Evolutionary conservation across 2,113 vertebrate species (phyloP).

Genomic region (Lasiurus borealis): DNA sequence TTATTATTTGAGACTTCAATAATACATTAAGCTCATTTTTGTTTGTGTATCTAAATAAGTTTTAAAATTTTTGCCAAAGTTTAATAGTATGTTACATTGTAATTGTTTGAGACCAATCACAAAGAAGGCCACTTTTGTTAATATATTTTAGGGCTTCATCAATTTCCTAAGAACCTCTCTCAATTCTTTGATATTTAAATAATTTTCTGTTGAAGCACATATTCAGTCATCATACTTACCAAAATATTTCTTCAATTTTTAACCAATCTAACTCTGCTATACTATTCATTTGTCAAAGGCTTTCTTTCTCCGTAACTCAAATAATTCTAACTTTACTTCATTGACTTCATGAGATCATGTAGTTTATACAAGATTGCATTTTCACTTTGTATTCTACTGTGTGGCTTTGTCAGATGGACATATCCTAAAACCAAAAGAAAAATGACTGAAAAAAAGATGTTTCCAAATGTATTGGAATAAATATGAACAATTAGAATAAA

Average conservation of each 20-base stretch:
- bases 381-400: not conserved
- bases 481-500: not conserved
- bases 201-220: conserved; percentile 26
- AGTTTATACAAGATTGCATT: not conserved
- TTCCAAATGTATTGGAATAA: not conserved
- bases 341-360: not conserved
- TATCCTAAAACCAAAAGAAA: conserved; percentile 1
- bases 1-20: not conserved
- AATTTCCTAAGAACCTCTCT: not conserved
- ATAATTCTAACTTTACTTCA: conserved; percentile 13
- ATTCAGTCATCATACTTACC: not conserved
- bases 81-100: not conserved
- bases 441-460: not conserved
- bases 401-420: not conserved
- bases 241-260: conserved; percentile 41
- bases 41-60: not conserved
- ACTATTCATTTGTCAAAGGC: conserved; percentile 7
- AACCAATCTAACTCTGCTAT: conserved; percentile 8
- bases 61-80: conserved; percentile 27
- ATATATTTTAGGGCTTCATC: conserved; percentile 48
- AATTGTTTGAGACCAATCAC: conserved; percentile 21
- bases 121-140: conserved; percentile 3
- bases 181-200: conserved; percentile 47
- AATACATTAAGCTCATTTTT: not conserved
- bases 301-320: not conserved